A percentile compares a stretch with the other conserved stretches of the same genome.
phyloP scores from a whole-genome alignment of 2,888 invertebrate species.

The Cryptophagus acutangulus region DNA sequence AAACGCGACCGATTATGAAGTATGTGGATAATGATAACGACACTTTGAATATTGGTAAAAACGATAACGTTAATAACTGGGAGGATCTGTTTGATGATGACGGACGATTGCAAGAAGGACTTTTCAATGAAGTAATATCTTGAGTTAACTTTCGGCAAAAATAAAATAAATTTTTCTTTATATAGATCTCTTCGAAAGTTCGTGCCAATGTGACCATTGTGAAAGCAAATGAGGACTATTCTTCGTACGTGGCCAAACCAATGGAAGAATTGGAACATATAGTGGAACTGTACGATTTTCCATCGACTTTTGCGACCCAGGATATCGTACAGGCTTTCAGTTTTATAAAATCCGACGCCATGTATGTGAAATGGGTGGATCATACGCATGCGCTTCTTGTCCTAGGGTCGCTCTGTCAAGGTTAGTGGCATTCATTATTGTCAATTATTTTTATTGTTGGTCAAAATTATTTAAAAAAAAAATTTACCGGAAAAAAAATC shows the following conservation, averaged over 20 bases:
- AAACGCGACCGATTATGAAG: constrained; percentile 42
- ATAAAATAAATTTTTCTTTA: too few species aligned
- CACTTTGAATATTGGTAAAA: constrained; percentile 33
- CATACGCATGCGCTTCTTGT: constrained; percentile 46
- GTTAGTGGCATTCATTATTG: too few species aligned
- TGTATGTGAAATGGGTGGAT: constrained; percentile 47
- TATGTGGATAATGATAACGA: constrained; percentile 36
- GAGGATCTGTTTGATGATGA: constrained; percentile 45
- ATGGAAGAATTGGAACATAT: constrained; percentile 44
- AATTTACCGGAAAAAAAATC: too few species aligned
- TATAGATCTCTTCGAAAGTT: constrained; percentile 32
- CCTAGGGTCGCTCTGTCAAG: constrained; percentile 42
- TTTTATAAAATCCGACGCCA: constrained; percentile 41
- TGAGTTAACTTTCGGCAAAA: constrained; percentile 2
- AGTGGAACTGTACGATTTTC: constrained; percentile 46
- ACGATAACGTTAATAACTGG: constrained; percentile 41
- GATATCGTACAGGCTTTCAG: constrained; percentile 45
- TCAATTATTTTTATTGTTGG: too few species aligned
- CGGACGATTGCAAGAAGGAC: constrained; percentile 37
- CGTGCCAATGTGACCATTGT: constrained; percentile 36
- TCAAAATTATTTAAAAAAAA: too few species aligned
- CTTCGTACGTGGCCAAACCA: constrained; percentile 33
- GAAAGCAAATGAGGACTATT: constrained; percentile 39
- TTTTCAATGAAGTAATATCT: constrained; percentile 33
- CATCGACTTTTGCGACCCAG: constrained; percentile 42